Percentiles rank a stretch among this genome's conserved stretches.
These are phyloP conservation scores for Hemibagrus guttatus DNA, from an alignment of 2,797 vertebrate species.

Conservation along the genomic window DNA sequence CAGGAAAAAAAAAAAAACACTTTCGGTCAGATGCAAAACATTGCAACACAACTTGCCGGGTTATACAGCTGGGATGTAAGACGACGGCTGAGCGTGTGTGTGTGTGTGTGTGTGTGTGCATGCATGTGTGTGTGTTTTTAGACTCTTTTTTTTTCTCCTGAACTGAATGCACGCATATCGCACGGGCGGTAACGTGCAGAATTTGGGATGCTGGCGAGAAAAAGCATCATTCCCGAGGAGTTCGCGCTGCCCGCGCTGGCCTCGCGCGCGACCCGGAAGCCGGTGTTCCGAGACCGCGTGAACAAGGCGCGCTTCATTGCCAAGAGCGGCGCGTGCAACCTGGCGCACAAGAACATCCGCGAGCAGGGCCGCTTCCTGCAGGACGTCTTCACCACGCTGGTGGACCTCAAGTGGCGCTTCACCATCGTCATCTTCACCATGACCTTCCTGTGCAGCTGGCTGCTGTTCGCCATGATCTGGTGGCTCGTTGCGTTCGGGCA, in stretches of 20 bases:
- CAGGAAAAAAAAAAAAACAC: too few relatives aligned
- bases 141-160: not conserved
- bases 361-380: slow-evolving; percentile 96
- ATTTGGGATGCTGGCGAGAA: slow-evolving; percentile 87
- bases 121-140: not conserved
- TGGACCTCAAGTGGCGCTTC: slow-evolving; percentile 97
- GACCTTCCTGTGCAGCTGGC: slow-evolving; percentile 96
- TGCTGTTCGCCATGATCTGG: slow-evolving; percentile 97
- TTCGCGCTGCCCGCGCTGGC: slow-evolving; percentile 87
- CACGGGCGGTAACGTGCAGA: not conserved
- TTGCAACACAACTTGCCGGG: not conserved
- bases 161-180: slow-evolving; percentile 59
- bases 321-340: slow-evolving; percentile 94
- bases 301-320: slow-evolving; percentile 96
- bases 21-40: slow-evolving; percentile 11
- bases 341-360: slow-evolving; percentile 97
- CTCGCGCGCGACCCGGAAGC: slow-evolving; percentile 88
- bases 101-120: not conserved
- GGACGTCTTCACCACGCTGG: slow-evolving; percentile 96
- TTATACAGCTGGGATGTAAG: not conserved
- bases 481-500: slow-evolving; percentile 96
- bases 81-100: not conserved
- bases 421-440: slow-evolving; percentile 97
- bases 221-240: slow-evolving; percentile 98
- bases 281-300: slow-evolving; percentile 88